A percentile compares a stretch with the other conserved stretches of the same genome.
Evolutionary conservation across 1,140 invertebrate genomes (phyloP).

Genomic region (Zaprionus lachaisei): DNA sequence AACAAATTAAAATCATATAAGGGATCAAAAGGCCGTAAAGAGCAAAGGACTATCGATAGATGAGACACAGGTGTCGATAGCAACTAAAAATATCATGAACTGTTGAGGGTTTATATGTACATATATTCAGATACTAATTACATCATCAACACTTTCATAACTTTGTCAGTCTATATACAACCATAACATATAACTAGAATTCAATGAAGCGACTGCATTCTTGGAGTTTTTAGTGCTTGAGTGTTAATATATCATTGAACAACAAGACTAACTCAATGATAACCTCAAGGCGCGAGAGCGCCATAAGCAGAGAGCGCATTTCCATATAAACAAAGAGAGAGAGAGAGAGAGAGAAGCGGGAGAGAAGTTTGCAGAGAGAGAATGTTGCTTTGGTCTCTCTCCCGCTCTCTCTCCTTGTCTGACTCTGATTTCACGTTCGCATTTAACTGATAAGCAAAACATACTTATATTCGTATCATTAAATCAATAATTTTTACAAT

Average conservation of each 20-base stretch:
- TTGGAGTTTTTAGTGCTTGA: not conserved
- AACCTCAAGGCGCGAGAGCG: slow-evolving; percentile 5
- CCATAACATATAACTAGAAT: not conserved
- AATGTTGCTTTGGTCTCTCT: not conserved
- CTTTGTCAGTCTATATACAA: no score
- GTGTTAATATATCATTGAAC: slow-evolving; percentile 1
- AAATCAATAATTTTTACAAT: not conserved
- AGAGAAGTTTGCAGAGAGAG: not conserved
- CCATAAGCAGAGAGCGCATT: not conserved
- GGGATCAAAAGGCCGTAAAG: no score
- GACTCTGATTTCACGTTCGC: not conserved
- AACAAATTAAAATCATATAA: not conserved
- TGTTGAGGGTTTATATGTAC: not conserved
- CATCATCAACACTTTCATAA: no score
- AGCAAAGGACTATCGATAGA: not conserved
- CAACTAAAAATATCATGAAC: not conserved
- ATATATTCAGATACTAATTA: not conserved
- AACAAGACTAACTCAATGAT: slow-evolving; percentile 2
- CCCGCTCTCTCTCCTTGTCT: not conserved
- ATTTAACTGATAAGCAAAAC: not conserved
- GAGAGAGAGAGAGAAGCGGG: not conserved
- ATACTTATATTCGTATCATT: not conserved
- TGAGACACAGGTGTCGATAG: not conserved
- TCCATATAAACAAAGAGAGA: not conserved
- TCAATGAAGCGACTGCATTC: not conserved